phyloP scores from a whole-genome alignment of 2,888 invertebrate species.

The Agrotis clavis region DNA sequence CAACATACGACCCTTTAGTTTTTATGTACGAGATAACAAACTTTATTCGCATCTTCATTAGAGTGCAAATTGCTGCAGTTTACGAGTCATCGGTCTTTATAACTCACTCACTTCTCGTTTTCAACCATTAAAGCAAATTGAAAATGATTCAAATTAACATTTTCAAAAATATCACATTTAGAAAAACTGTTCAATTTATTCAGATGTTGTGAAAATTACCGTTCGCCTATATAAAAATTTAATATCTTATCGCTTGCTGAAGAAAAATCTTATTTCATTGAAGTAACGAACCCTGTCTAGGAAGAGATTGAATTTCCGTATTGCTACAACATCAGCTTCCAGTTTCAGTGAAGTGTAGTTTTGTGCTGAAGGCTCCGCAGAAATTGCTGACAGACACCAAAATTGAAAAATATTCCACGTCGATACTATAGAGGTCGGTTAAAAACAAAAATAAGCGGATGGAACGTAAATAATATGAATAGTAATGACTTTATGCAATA shows the following conservation, averaged over 20 bases:
- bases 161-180: not conserved
- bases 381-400: not conserved
- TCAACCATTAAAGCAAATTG: not conserved
- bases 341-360: slow-evolving; percentile 16
- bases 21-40: not conserved
- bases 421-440: too few species aligned
- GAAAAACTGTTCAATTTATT: not conserved
- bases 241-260: not conserved
- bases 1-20: not conserved
- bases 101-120: not conserved
- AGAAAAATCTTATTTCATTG: slow-evolving; percentile 36
- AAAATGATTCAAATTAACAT: not conserved
- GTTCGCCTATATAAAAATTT: not conserved
- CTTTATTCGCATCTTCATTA: not conserved
- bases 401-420: not conserved
- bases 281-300: slow-evolving; percentile 28
- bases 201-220: not conserved
- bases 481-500: not conserved
- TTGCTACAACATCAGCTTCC: slow-evolving; percentile 1
- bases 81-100: not conserved
- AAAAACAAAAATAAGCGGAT: not conserved
- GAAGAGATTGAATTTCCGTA: slow-evolving; percentile 22
- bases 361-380: slow-evolving; percentile 1
- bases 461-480: not conserved
- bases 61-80: not conserved